Conservation (phyloP, 2,888 invertebrate genomes). For the Heteromyza rotundicornis region DNA sequence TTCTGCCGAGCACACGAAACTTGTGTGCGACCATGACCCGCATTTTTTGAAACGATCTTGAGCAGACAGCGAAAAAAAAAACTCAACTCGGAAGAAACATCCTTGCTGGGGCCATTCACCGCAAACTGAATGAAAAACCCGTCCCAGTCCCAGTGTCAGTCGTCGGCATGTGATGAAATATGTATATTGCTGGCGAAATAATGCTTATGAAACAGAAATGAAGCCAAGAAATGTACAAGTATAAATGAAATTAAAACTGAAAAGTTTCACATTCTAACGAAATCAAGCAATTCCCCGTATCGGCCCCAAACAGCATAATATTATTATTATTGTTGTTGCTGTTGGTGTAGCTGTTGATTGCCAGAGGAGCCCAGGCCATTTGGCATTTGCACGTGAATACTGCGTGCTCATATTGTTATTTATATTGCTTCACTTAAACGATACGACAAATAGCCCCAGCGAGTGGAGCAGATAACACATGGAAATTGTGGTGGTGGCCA, state of each 20-base stretch:
- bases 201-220: too few species aligned
- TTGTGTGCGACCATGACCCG: neutral
- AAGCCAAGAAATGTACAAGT: too few species aligned
- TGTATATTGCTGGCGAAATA: too few species aligned
- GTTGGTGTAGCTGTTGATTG: too few species aligned
- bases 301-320: too few species aligned
- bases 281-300: neutral
- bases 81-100: neutral
- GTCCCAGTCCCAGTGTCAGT: neutral
- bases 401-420: neutral
- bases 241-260: neutral
- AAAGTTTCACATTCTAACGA: neutral
- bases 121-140: neutral
- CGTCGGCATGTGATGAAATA: neutral
- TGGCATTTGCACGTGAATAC: neutral
- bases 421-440: neutral
- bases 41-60: neutral
- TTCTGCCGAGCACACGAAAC: neutral
- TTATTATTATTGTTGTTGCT: too few species aligned
- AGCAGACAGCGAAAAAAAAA: neutral
- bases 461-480: neutral
- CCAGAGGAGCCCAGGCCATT: too few species aligned
- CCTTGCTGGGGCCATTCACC: neutral
- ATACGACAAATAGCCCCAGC: neutral
- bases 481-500: neutral